Percentiles rank a stretch among this genome's conserved stretches.
phyloP scores from a whole-genome alignment of 2,113 vertebrate genomes.

The Deroptyus accipitrinus region DNA sequence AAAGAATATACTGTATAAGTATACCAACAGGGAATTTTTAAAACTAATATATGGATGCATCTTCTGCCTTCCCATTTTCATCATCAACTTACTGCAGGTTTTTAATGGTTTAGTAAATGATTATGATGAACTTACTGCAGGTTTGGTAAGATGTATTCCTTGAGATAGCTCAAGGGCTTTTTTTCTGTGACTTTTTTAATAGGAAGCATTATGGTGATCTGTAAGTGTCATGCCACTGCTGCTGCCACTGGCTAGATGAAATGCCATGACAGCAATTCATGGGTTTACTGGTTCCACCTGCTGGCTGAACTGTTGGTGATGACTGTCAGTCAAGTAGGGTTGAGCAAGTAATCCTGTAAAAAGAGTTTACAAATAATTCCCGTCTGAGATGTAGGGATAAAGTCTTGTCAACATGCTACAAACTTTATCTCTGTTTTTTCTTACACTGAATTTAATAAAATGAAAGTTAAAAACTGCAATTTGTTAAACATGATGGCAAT shows the following conservation, averaged over 20 bases:
- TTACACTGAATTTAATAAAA: background rate
- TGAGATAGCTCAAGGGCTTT: background rate
- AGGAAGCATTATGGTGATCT: background rate
- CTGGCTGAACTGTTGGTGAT: conserved; percentile 25
- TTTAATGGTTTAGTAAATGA: background rate
- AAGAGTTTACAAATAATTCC: background rate
- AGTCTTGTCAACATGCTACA: background rate
- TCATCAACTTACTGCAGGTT: background rate
- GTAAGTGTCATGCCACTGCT: background rate
- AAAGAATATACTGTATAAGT: background rate
- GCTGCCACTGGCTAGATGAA: background rate
- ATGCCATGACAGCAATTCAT: background rate
- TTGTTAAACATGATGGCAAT: background rate
- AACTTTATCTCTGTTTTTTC: background rate
- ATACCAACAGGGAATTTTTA: background rate
- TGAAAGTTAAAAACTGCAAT: background rate
- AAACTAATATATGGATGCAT: background rate
- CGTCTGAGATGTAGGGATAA: background rate
- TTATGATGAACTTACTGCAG: background rate
- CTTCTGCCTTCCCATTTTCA: background rate
- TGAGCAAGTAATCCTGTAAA: background rate
- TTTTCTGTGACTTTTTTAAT: background rate
- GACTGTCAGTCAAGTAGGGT: background rate
- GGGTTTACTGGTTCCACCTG: conserved; percentile 40
- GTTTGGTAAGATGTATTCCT: background rate